A percentile compares a stretch with the other conserved stretches of the same genome.
These are phyloP conservation scores for Cephus cinctus DNA, from an alignment of 1,140 invertebrate genomes.

Conservation along the genomic window DNA sequence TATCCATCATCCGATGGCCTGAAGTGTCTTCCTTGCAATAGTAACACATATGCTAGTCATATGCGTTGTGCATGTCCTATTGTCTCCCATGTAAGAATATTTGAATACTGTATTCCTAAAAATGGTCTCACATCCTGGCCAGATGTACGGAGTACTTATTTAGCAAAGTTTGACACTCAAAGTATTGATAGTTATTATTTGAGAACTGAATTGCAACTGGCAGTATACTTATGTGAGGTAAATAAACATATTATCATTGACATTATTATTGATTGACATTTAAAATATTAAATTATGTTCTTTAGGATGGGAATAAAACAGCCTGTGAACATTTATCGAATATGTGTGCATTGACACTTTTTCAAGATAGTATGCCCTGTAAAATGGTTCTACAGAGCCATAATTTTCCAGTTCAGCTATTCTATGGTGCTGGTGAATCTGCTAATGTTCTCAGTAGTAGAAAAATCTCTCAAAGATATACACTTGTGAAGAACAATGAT, in stretches of 20 bases:
- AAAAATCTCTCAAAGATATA: constrained; percentile 56
- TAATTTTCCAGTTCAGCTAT: constrained; percentile 55
- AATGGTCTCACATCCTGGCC: constrained; percentile 35
- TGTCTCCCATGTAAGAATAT: constrained; percentile 30
- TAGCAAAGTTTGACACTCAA: constrained; percentile 44
- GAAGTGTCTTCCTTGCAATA: constrained; percentile 51
- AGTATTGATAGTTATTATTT: constrained; percentile 56
- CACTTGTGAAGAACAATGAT: constrained; percentile 50
- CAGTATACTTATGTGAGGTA: constrained; percentile 59
- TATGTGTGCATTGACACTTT: constrained; percentile 66
- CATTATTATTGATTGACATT: constrained; percentile 4
- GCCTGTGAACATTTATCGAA: constrained; percentile 72
- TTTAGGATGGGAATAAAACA: constrained; percentile 55
- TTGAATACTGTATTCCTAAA: constrained; percentile 49
- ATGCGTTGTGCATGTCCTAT: constrained; percentile 34
- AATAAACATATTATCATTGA: constrained; percentile 12
- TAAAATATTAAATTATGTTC: constrained; percentile 30
- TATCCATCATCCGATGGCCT: constrained; percentile 44
- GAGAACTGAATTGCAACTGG: constrained; percentile 48
- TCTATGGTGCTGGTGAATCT: constrained; percentile 57
- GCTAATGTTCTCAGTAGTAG: constrained; percentile 53
- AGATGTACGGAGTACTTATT: constrained; percentile 41
- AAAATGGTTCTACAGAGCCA: constrained; percentile 54
- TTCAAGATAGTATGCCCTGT: constrained; percentile 56
- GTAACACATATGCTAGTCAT: constrained; percentile 25